Conservation (phyloP, 2,888 invertebrate species). For the Dilophus febrilis region DNA sequence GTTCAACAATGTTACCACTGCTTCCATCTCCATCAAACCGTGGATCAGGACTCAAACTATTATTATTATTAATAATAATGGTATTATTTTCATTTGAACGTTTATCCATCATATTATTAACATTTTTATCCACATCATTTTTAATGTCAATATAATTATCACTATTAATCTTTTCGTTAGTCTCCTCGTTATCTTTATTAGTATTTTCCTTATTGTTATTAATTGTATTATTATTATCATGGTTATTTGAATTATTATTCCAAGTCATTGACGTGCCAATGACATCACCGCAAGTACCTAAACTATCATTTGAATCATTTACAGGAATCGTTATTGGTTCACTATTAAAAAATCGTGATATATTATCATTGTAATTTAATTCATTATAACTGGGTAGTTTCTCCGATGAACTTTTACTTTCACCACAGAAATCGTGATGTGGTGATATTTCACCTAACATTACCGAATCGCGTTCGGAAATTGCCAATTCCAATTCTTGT, state of each 20-base stretch:
- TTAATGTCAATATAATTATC: neutral
- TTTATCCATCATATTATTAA: too few species aligned
- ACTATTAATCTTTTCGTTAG: neutral
- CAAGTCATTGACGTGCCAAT: too few species aligned
- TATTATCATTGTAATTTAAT: constrained; percentile 69
- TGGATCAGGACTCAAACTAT: neutral
- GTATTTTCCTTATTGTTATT: too few species aligned
- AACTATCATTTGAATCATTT: too few species aligned
- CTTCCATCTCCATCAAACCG: constrained; percentile 25
- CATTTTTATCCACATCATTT: too few species aligned
- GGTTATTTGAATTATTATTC: too few species aligned
- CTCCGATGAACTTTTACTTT: constrained; percentile 62
- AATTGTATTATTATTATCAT: neutral
- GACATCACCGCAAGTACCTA: constrained; percentile 35
- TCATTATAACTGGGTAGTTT: constrained; percentile 72
- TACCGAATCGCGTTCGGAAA: constrained; percentile 55
- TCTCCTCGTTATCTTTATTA: constrained; percentile 32
- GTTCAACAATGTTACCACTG: constrained; percentile 39
- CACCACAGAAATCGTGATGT: constrained; percentile 63
- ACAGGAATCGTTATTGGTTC: constrained; percentile 41
- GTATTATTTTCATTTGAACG: too few species aligned
- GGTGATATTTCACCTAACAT: constrained; percentile 75
- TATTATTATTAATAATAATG: too few species aligned
- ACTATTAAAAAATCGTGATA: constrained; percentile 51
- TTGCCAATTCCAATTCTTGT: constrained; percentile 36